These are phyloP conservation scores for Sylvia atricapilla DNA, from an alignment of 2,113 vertebrate species.

Conservation along the genomic window DNA sequence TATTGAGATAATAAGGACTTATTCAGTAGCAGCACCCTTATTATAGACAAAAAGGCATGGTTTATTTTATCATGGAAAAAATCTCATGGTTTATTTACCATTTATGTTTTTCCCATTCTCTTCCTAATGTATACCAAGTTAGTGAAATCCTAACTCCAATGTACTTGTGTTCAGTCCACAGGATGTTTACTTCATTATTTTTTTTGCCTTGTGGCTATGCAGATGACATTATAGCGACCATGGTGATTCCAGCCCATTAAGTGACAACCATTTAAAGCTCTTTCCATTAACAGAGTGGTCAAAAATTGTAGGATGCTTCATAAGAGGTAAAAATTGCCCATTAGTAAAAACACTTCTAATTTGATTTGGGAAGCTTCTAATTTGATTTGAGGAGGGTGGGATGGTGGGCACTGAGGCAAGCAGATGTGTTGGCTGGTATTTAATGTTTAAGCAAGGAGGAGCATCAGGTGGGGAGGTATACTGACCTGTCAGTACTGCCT, in stretches of 20 bases:
- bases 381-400: neutral
- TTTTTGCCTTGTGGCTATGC: conserved; percentile 50
- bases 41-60: neutral
- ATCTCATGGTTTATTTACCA: neutral
- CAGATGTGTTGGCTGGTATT: neutral
- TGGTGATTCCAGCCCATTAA: conserved; percentile 11
- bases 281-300: neutral
- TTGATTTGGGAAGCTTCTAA: neutral
- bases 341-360: neutral
- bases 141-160: conserved; percentile 23
- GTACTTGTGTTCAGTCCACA: conserved; percentile 48
- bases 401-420: neutral
- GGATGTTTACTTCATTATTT: conserved; percentile 61
- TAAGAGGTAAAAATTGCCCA: neutral
- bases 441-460: neutral
- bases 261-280: neutral
- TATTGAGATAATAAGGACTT: neutral
- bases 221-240: conserved; percentile 28
- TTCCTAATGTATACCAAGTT: neutral
- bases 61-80: neutral
- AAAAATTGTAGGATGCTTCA: neutral
- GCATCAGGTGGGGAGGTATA: rapidly evolving
- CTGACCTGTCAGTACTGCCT: rapidly evolving
- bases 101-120: neutral
- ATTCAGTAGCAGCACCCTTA: neutral